Conservation (phyloP, 1,140 invertebrate species). For the Tetragonula clypearis region DNA sequence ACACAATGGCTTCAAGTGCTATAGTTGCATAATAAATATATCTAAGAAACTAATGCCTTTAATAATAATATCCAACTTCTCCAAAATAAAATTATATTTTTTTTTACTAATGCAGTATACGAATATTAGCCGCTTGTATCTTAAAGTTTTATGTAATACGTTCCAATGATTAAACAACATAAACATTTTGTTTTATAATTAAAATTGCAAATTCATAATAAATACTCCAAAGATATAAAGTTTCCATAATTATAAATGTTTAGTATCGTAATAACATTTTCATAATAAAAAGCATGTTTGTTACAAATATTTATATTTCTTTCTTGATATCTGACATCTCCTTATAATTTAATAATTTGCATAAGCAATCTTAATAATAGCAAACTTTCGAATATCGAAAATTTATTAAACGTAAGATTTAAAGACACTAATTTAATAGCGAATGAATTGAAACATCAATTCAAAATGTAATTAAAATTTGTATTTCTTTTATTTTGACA, state of each 20-base stretch:
- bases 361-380: neutral
- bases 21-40: constrained; percentile 83
- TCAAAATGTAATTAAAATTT: constrained; percentile 24
- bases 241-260: constrained; percentile 31
- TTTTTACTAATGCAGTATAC: constrained; percentile 55
- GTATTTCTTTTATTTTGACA: constrained; percentile 20
- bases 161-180: constrained; percentile 4
- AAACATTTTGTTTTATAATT: neutral
- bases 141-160: neutral
- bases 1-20: constrained; percentile 94
- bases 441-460: constrained; percentile 21
- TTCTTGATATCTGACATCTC: neutral
- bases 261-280: constrained; percentile 11
- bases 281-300: constrained; percentile 27
- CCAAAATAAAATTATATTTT: constrained; percentile 42
- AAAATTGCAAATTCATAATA: neutral
- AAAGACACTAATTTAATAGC: constrained; percentile 23
- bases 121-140: constrained; percentile 22
- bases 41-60: constrained; percentile 33
- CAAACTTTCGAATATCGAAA: neutral
- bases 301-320: constrained; percentile 15
- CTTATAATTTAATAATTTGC: neutral
- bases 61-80: constrained; percentile 48
- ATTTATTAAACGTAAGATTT: constrained; percentile 29
- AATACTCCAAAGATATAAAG: neutral